Percentiles rank a stretch among this genome's conserved stretches.
Conservation (phyloP, 2,113 vertebrate species). For the Passer montanus region DNA sequence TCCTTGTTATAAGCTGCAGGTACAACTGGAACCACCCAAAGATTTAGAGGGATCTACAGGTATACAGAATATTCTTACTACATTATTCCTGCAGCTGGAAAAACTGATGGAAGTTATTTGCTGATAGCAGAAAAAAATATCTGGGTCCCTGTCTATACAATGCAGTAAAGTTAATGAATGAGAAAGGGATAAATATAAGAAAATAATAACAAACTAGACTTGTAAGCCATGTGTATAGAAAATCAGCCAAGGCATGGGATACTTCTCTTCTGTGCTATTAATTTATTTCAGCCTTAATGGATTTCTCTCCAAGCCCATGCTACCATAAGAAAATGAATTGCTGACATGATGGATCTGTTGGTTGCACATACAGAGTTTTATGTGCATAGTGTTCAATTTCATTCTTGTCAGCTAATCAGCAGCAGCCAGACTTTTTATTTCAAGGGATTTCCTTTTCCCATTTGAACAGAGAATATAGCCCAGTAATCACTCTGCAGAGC, state of each 20-base stretch:
- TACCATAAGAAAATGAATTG: conserved; percentile 57
- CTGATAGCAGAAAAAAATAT: background rate
- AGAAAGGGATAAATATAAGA: background rate
- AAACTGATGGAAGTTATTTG: background rate
- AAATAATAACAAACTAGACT: background rate
- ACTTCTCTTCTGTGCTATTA: background rate
- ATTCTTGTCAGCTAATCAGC: conserved; percentile 62
- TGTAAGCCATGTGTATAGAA: background rate
- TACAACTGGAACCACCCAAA: background rate
- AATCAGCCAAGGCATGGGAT: background rate
- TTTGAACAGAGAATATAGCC: conserved; percentile 45
- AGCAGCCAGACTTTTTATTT: conserved; percentile 65
- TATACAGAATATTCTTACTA: background rate
- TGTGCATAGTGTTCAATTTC: conserved; percentile 36
- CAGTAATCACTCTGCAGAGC: conserved; percentile 35
- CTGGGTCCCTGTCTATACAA: background rate
- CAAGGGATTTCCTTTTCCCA: conserved; percentile 64
- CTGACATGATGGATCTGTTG: conserved; percentile 53
- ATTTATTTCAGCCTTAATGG: conserved; percentile 40
- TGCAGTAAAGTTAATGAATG: background rate
- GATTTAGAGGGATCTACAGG: background rate
- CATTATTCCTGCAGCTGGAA: background rate
- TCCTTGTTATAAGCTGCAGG: background rate
- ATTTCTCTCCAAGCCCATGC: conserved; percentile 21
- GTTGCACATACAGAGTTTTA: conserved; percentile 39